phyloP scores from a whole-genome alignment of 2,888 invertebrate species.

The Ichneumon xanthorius region DNA sequence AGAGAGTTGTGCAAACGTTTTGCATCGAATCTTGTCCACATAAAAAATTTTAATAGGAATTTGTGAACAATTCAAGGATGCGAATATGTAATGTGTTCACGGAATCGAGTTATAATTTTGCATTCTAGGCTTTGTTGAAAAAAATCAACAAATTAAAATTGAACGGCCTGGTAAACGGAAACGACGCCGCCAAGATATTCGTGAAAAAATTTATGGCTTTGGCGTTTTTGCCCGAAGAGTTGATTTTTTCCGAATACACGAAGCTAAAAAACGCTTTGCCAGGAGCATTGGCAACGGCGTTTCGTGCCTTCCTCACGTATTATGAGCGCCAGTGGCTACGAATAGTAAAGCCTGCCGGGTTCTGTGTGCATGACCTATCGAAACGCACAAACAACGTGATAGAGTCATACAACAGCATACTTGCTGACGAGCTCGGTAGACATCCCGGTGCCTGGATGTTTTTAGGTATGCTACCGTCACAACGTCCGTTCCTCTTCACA shows the following conservation, averaged over 20 bases:
- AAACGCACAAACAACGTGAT: not conserved
- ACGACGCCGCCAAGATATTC: too few species aligned
- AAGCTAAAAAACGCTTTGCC: not conserved
- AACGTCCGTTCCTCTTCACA: not conserved
- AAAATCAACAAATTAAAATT: conserved; percentile 23
- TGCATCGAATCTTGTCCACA: too few species aligned
- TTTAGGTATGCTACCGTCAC: too few species aligned
- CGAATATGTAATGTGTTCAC: too few species aligned
- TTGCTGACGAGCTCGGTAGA: not conserved
- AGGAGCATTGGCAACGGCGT: not conserved
- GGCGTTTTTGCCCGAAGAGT: conserved; percentile 43
- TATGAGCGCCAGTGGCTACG: conserved; percentile 50
- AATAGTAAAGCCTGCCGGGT: conserved; percentile 37
- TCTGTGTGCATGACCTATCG: not conserved
- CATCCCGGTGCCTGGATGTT: too few species aligned
- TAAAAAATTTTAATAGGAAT: not conserved
- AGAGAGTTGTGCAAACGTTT: too few species aligned
- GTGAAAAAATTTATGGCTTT: too few species aligned
- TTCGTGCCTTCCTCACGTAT: conserved; percentile 5
- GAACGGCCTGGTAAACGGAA: too few species aligned
- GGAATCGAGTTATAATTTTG: too few species aligned
- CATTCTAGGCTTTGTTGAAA: not conserved
- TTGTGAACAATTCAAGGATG: too few species aligned
- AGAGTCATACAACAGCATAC: not conserved
- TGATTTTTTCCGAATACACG: not conserved